These are phyloP conservation scores for Peromyscus polionotus DNA, from an alignment of 2,113 vertebrate species.

Conservation along the genomic window DNA sequence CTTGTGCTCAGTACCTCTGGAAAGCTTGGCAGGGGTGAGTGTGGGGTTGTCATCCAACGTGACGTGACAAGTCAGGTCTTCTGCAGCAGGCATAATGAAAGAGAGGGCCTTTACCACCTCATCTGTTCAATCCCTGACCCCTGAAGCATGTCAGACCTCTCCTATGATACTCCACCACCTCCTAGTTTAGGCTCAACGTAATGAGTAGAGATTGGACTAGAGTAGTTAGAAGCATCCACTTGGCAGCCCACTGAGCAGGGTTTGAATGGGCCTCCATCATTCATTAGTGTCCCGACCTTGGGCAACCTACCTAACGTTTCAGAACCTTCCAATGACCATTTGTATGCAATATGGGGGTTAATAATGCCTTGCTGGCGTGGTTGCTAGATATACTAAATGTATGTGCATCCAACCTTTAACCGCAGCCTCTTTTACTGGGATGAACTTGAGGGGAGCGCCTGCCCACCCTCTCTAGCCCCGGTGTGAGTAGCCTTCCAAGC, in stretches of 20 bases:
- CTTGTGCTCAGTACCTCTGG: fast-evolving
- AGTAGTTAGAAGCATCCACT: neutral
- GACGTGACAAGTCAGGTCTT: neutral
- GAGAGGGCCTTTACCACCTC: neutral
- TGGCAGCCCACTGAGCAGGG: neutral
- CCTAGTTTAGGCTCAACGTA: neutral
- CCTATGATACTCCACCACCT: fast-evolving
- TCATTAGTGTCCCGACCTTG: neutral
- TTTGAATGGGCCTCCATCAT: neutral
- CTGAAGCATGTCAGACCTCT: neutral
- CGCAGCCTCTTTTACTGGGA: neutral
- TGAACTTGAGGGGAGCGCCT: no score
- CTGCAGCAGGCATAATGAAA: fast-evolving
- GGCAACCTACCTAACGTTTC: neutral
- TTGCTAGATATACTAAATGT: neutral
- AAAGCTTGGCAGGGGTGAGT: neutral
- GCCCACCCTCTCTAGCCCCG: neutral
- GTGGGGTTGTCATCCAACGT: neutral
- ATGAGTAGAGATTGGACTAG: no score
- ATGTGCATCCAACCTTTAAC: neutral
- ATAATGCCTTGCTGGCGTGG: fast-evolving
- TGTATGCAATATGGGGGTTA: neutral
- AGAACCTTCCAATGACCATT: neutral
- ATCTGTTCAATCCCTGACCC: neutral
- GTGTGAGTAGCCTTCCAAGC: neutral